These are phyloP conservation scores for Temnothorax longispinosus DNA, from an alignment of 1,140 invertebrate species.

Conservation along the genomic window DNA sequence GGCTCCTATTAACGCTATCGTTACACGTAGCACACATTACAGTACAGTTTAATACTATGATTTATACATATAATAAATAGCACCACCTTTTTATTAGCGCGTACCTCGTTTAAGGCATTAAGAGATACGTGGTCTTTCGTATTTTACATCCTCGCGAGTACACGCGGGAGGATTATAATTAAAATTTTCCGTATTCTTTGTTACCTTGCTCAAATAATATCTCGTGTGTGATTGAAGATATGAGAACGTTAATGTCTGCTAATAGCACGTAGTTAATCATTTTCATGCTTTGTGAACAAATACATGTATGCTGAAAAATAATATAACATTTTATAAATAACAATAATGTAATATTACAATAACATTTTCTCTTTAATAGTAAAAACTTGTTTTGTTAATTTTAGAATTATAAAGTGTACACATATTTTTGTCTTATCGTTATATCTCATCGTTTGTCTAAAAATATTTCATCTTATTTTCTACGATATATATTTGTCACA, in stretches of 20 bases:
- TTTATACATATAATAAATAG: slow-evolving; percentile 72
- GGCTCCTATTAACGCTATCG: not conserved
- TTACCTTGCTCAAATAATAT: not conserved
- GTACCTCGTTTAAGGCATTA: not conserved
- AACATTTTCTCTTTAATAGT: not conserved
- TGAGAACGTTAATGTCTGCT: not conserved
- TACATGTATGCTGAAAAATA: not conserved
- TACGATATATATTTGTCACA: slow-evolving; percentile 25
- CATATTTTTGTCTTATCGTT: not conserved
- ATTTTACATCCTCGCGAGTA: not conserved
- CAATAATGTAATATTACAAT: not conserved
- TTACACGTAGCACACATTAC: not conserved
- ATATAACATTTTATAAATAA: not conserved
- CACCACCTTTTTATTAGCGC: slow-evolving; percentile 55
- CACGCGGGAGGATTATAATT: not conserved
- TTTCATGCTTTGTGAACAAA: slow-evolving; percentile 43
- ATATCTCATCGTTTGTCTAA: not conserved
- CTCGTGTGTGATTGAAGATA: not conserved
- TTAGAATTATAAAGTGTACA: not conserved
- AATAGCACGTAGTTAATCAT: not conserved
- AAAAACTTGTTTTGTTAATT: not conserved
- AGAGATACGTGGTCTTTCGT: not conserved
- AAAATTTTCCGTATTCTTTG: not conserved
- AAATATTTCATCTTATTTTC: slow-evolving; percentile 19
- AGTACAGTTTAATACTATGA: slow-evolving; percentile 67